Evolutionary conservation across 1,140 invertebrate genomes (phyloP).

Genomic region (Zaprionus ornatus): DNA sequence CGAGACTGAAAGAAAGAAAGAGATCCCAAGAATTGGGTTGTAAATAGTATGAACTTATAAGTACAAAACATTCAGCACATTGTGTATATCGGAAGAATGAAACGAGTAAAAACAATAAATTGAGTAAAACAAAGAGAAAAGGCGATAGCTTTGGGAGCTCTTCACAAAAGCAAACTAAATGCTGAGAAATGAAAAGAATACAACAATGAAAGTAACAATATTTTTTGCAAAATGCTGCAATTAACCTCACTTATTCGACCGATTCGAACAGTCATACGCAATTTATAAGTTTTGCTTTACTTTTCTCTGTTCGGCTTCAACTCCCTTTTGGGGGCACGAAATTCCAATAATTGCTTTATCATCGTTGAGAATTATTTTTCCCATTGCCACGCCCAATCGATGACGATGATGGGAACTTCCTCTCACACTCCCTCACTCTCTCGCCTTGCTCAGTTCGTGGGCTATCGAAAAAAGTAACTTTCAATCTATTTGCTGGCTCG

Average conservation of each 20-base stretch:
- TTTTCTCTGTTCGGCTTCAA: neutral
- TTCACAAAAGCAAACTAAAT: neutral
- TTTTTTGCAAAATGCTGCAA: neutral
- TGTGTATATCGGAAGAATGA: neutral
- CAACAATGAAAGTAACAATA: neutral
- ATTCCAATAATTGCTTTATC: constrained; percentile 72
- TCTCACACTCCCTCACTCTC: neutral
- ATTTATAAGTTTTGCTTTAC: neutral
- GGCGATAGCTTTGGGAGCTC: neutral
- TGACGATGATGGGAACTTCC: constrained; percentile 15
- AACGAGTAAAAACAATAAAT: neutral
- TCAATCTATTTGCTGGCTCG: constrained; percentile 35
- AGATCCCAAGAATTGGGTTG: constrained; percentile 3
- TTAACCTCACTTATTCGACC: neutral
- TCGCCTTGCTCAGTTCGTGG: neutral
- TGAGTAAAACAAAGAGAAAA: neutral
- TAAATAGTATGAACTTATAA: neutral
- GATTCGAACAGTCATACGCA: neutral
- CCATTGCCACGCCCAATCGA: constrained; percentile 43
- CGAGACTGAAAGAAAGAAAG: neutral
- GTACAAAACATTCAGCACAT: neutral
- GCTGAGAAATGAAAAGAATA: neutral
- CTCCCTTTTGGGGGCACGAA: constrained; percentile 17
- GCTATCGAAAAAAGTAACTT: constrained; percentile 36
- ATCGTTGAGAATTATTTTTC: constrained; percentile 60